phyloP scores from a whole-genome alignment of 2,888 invertebrate species.

The Watsonalla cultraria region DNA sequence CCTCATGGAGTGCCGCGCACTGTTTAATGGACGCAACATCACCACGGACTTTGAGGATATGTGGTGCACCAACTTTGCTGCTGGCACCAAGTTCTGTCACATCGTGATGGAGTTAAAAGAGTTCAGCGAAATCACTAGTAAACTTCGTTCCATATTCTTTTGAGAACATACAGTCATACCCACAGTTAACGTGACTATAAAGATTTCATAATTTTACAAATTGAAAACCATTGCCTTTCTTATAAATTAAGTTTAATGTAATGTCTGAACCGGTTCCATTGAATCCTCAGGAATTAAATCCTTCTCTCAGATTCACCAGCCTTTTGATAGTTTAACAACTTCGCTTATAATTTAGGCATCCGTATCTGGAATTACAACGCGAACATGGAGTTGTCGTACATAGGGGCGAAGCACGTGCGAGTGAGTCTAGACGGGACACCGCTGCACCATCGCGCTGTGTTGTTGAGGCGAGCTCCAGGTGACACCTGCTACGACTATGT shows the following conservation, averaged over 20 bases:
- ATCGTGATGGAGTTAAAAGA: conserved; percentile 59
- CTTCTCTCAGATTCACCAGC: too few relatives aligned
- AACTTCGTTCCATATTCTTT: conserved; percentile 14
- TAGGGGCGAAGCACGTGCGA: conserved; percentile 77
- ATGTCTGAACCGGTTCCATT: too few relatives aligned
- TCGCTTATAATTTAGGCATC: conserved; percentile 63
- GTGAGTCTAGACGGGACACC: conserved; percentile 59
- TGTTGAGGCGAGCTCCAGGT: conserved; percentile 85
- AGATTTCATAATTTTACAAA: too few relatives aligned
- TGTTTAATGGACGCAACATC: conserved; percentile 84
- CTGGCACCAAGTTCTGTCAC: conserved; percentile 53
- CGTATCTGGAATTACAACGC: conserved; percentile 91
- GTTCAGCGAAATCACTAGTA: conserved; percentile 59
- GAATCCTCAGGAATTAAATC: too few relatives aligned
- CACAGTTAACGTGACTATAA: too few relatives aligned
- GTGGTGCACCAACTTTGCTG: conserved; percentile 77
- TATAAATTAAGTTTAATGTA: too few relatives aligned
- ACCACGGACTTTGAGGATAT: conserved; percentile 82
- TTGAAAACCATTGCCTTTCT: too few relatives aligned
- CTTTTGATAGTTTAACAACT: not conserved
- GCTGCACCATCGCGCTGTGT: conserved; percentile 47
- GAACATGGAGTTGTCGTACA: conserved; percentile 82
- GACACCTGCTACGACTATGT: conserved; percentile 87
- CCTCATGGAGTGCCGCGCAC: conserved; percentile 63
- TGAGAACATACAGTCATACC: too few relatives aligned